Evolutionary conservation across 2,888 invertebrate species (phyloP).

Genomic region (Acanthoscelides obtectus): DNA sequence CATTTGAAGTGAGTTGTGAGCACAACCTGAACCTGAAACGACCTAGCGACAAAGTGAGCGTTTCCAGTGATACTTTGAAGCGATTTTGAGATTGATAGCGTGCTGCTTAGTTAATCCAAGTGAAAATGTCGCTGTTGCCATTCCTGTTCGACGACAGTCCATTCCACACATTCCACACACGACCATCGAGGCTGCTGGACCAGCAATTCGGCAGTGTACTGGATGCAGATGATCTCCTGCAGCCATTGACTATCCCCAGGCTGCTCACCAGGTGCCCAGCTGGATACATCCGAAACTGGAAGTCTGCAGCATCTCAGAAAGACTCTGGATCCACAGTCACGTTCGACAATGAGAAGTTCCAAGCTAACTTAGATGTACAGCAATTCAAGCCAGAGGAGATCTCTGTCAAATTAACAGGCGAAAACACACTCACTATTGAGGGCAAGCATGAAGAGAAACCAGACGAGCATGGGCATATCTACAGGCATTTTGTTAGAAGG

Average conservation of each 20-base stretch:
- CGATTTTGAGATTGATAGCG: not conserved
- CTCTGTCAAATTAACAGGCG: slow-evolving; percentile 62
- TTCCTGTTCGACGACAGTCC: slow-evolving; percentile 11
- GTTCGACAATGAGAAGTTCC: slow-evolving; percentile 61
- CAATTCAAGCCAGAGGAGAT: slow-evolving; percentile 76
- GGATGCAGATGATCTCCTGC: slow-evolving; percentile 16
- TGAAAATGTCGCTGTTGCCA: slow-evolving; percentile 11
- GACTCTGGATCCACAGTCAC: slow-evolving; percentile 22
- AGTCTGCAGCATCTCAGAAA: slow-evolving; percentile 11
- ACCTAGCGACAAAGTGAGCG: too few relatives aligned
- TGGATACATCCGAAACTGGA: slow-evolving; percentile 24
- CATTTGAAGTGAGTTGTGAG: not conserved
- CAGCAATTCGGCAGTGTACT: slow-evolving; percentile 15
- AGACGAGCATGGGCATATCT: slow-evolving; percentile 71
- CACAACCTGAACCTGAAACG: not conserved
- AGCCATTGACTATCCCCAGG: slow-evolving; percentile 12
- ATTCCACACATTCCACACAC: slow-evolving; percentile 6
- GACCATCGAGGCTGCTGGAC: slow-evolving; percentile 18
- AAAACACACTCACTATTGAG: slow-evolving; percentile 66
- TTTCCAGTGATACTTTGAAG: not conserved
- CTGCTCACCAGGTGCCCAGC: slow-evolving; percentile 14
- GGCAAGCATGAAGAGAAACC: slow-evolving; percentile 74
- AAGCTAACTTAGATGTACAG: slow-evolving; percentile 69
- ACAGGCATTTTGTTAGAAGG: slow-evolving; percentile 69
- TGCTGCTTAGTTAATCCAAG: not conserved